Percentiles rank a stretch among this genome's conserved stretches.
Conservation (phyloP, 2,113 vertebrate genomes). For the Prietella phreatophila region DNA sequence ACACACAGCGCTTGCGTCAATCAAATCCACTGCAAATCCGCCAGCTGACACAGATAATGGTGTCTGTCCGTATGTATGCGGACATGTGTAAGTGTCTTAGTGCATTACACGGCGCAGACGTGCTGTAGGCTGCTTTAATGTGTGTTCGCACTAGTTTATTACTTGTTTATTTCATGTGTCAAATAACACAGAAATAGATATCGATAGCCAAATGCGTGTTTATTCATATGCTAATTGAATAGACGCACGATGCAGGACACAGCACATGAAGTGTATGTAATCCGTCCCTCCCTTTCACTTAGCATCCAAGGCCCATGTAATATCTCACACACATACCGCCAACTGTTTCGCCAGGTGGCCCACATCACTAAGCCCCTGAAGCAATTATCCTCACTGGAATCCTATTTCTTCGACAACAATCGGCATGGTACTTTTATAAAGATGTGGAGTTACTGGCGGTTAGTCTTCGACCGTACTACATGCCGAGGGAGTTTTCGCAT, state of each 20-base stretch:
- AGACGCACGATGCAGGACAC: neutral
- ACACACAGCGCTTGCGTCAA: conserved; percentile 31
- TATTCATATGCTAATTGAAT: neutral
- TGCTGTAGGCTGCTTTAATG: conserved; percentile 5
- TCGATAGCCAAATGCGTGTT: neutral
- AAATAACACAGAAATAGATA: neutral
- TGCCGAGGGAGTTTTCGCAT: too few relatives aligned
- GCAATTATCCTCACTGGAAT: conserved; percentile 75
- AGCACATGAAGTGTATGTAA: conserved; percentile 40
- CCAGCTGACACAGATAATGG: conserved; percentile 37
- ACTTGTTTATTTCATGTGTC: too few relatives aligned
- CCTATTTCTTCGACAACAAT: conserved; percentile 69
- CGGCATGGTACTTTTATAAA: conserved; percentile 59
- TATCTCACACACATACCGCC: conserved; percentile 58
- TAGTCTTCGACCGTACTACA: too few relatives aligned
- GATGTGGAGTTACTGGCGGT: too few relatives aligned
- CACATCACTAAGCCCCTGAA: conserved; percentile 71
- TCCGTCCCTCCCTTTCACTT: conserved; percentile 58
- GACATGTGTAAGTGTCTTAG: conserved; percentile 35
- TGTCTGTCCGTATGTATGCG: conserved; percentile 16
- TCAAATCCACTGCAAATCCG: conserved; percentile 43
- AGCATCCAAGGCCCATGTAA: conserved; percentile 55
- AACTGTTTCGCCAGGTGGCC: conserved; percentile 77
- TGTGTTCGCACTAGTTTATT: neutral
- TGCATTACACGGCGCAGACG: conserved; percentile 1